Evolutionary conservation across 2,888 invertebrate genomes (phyloP).

Genomic region (Xylocampa areola): DNA sequence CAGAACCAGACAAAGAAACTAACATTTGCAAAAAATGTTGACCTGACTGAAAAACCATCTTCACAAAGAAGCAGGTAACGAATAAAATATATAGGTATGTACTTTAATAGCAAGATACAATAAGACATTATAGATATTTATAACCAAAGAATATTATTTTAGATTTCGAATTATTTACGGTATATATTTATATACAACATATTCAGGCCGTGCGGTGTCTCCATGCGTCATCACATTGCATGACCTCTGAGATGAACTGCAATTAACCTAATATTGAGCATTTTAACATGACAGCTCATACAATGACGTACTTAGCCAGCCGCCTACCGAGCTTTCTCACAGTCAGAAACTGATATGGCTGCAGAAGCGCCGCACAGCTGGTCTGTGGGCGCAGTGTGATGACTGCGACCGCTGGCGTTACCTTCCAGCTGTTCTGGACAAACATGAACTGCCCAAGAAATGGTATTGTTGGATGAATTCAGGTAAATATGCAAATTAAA

Average conservation of each 20-base stretch:
- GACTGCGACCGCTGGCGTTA: constrained; percentile 90
- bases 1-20: constrained; percentile 52
- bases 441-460: constrained; percentile 87
- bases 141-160: too few species aligned
- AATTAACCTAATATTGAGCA: not conserved
- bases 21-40: constrained; percentile 67
- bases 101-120: too few species aligned
- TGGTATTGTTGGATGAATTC: constrained; percentile 92
- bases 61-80: constrained; percentile 71
- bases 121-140: too few species aligned
- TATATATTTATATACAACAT: too few species aligned
- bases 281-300: constrained; percentile 59
- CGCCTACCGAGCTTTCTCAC: constrained; percentile 69
- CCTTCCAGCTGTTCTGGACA: constrained; percentile 87
- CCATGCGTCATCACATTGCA: too few species aligned
- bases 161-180: too few species aligned
- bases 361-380: constrained; percentile 83
- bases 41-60: constrained; percentile 58
- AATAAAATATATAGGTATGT: not conserved
- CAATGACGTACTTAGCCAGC: constrained; percentile 77
- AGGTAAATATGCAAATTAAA: constrained; percentile 73
- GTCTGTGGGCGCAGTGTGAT: constrained; percentile 91
- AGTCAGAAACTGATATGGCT: constrained; percentile 82
- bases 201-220: too few species aligned
- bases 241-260: not conserved